Conservation (phyloP, 1,140 invertebrate species). For the Papilio aristodemus region DNA sequence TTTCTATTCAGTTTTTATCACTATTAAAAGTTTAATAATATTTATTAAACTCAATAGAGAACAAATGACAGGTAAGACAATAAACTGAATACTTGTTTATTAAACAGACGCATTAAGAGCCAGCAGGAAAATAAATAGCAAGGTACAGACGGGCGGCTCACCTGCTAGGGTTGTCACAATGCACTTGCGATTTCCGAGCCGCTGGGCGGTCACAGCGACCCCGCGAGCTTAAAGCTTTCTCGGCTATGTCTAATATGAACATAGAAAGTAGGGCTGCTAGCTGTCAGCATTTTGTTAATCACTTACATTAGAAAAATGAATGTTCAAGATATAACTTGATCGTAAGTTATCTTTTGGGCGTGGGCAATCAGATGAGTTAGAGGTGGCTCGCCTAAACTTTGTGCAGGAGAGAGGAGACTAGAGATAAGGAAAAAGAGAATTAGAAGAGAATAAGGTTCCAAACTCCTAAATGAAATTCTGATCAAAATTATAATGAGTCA, state of each 20-base stretch:
- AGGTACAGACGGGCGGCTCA: conserved; percentile 40
- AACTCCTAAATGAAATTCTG: too few species aligned
- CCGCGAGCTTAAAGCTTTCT: conserved; percentile 22
- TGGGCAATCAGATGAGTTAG: too few species aligned
- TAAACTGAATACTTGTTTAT: conserved; percentile 25
- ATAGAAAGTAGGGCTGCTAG: conserved; percentile 26
- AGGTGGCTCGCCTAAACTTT: too few species aligned
- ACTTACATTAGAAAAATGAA: neutral
- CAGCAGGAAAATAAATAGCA: conserved; percentile 16
- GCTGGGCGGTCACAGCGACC: conserved; percentile 44
- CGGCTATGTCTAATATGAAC: conserved; percentile 35
- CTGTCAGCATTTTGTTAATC: neutral
- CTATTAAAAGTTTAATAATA: too few species aligned
- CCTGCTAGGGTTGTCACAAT: conserved; percentile 61
- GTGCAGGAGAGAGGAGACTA: too few species aligned
- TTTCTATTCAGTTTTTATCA: too few species aligned
- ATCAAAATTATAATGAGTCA: too few species aligned
- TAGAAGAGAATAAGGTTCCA: too few species aligned
- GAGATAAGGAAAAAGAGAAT: neutral
- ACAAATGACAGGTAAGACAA: conserved; percentile 26
- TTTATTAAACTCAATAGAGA: conserved; percentile 12
- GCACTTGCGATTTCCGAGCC: conserved; percentile 50
- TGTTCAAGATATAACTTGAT: too few species aligned
- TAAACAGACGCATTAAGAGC: conserved; percentile 15
- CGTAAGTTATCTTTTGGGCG: too few species aligned